These are phyloP conservation scores for Borostomias antarcticus DNA, from an alignment of 2,797 vertebrate genomes.

Conservation along the genomic window DNA sequence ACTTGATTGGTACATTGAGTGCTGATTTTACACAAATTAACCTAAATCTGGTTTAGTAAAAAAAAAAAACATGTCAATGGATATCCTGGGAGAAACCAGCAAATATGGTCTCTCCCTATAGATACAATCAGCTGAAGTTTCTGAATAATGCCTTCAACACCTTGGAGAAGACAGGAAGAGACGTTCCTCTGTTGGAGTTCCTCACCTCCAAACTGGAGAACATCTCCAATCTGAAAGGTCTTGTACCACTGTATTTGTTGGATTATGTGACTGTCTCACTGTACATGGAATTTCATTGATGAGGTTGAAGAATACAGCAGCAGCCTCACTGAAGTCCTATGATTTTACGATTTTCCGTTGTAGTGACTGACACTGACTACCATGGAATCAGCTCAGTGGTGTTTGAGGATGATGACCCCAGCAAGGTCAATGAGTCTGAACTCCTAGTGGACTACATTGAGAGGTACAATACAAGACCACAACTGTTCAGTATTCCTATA, in stretches of 20 bases:
- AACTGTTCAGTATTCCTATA: not conserved
- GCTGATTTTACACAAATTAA: no score
- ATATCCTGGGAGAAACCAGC: not conserved
- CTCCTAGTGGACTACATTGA: slow-evolving; percentile 67
- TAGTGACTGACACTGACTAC: slow-evolving; percentile 28
- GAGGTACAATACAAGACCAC: slow-evolving; percentile 57
- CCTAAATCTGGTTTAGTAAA: no score
- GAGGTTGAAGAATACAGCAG: slow-evolving; percentile 1
- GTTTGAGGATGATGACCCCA: slow-evolving; percentile 68
- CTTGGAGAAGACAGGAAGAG: slow-evolving; percentile 64
- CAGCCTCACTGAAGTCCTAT: not conserved
- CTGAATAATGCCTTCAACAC: slow-evolving; percentile 56
- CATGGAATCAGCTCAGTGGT: slow-evolving; percentile 16
- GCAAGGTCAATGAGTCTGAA: slow-evolving; percentile 58
- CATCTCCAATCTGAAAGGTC: slow-evolving; percentile 44
- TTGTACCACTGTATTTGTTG: not conserved
- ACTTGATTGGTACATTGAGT: no score
- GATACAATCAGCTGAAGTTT: slow-evolving; percentile 66
- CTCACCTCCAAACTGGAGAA: slow-evolving; percentile 56
- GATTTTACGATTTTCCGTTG: not conserved
- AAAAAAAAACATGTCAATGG: no score
- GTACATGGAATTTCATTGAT: not conserved
- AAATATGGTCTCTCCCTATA: slow-evolving; percentile 40
- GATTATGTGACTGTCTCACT: not conserved
- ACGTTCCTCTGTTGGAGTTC: slow-evolving; percentile 62